Percentiles rank a stretch among this genome's conserved stretches.
Evolutionary conservation across 2,113 vertebrate species (phyloP).

Genomic region (Alexandromys fortis): DNA sequence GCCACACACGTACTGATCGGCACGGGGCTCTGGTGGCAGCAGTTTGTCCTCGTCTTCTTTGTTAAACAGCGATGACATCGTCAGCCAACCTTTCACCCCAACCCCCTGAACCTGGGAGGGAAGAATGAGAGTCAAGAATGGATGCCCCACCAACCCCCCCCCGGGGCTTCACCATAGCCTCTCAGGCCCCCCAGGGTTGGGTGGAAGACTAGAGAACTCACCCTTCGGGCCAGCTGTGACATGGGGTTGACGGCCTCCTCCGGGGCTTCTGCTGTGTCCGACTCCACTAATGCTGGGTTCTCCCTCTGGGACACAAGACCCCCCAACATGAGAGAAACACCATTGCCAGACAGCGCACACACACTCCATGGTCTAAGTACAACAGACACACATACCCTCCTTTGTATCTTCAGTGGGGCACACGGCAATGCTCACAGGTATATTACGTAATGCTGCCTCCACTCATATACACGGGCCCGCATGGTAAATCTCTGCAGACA

Average conservation of each 20-base stretch:
- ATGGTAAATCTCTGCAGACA: neutral
- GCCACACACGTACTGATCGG: constrained; percentile 89
- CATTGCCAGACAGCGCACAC: neutral
- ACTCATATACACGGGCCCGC: neutral
- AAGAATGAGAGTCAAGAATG: constrained; percentile 47
- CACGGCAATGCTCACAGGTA: neutral
- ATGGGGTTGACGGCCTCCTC: constrained; percentile 83
- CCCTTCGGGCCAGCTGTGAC: constrained; percentile 86
- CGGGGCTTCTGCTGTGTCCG: constrained; percentile 67
- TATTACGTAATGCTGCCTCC: neutral
- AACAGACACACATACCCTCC: neutral
- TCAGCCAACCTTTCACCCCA: constrained; percentile 92
- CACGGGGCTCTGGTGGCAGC: constrained; percentile 88
- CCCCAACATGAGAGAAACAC: constrained; percentile 6
- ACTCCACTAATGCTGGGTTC: constrained; percentile 79
- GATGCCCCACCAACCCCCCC: neutral
- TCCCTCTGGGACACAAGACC: constrained; percentile 81
- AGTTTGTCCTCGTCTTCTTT: constrained; percentile 95
- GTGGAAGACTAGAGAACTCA: constrained; percentile 68
- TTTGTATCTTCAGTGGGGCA: neutral
- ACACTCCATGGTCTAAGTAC: neutral
- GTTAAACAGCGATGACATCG: constrained; percentile 91
- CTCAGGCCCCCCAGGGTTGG: neutral
- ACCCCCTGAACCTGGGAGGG: constrained; percentile 92
- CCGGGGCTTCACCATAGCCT: neutral